phyloP scores from a whole-genome alignment of 2,113 vertebrate genomes.

The Sebastes schlegelii region DNA sequence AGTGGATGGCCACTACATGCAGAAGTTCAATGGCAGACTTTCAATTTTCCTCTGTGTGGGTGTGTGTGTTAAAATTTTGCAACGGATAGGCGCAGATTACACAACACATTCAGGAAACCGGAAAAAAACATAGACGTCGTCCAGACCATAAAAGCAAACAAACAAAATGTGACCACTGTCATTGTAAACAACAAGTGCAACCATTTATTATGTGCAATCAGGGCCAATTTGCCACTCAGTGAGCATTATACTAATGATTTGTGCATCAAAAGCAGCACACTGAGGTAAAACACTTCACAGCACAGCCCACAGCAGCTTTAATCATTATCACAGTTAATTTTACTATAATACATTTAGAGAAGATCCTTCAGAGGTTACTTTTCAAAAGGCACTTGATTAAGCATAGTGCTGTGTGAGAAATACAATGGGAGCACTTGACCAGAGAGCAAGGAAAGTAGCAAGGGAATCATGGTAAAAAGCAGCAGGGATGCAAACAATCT shows the following conservation, averaged over 20 bases:
- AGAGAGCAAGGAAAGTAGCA: slow-evolving; percentile 32
- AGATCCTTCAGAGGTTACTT: slow-evolving; percentile 35
- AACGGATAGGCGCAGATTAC: slow-evolving; percentile 25
- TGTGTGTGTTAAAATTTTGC: slow-evolving; percentile 50
- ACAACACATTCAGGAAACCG: slow-evolving; percentile 25
- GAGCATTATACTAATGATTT: slow-evolving; percentile 30
- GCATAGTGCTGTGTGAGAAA: slow-evolving; percentile 29
- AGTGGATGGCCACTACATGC: slow-evolving; percentile 76
- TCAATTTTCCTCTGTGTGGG: slow-evolving; percentile 64
- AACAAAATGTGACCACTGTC: slow-evolving; percentile 16
- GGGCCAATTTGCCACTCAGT: slow-evolving; percentile 22
- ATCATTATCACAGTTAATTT: slow-evolving; percentile 49
- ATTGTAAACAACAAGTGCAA: slow-evolving; percentile 22
- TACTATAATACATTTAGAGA: slow-evolving; percentile 26
- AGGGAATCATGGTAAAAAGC: slow-evolving; percentile 50
- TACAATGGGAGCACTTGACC: slow-evolving; percentile 46
- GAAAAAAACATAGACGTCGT: background rate
- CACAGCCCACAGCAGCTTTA: slow-evolving; percentile 28
- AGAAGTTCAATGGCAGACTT: slow-evolving; percentile 74
- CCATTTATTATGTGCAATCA: slow-evolving; percentile 32
- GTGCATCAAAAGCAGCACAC: slow-evolving; percentile 28
- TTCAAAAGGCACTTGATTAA: slow-evolving; percentile 50
- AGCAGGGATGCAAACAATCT: slow-evolving; percentile 46
- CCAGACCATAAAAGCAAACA: slow-evolving; percentile 17
- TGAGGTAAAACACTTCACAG: slow-evolving; percentile 14